phyloP scores from a whole-genome alignment of 2,888 invertebrate species.

The Drosophila cognata region DNA sequence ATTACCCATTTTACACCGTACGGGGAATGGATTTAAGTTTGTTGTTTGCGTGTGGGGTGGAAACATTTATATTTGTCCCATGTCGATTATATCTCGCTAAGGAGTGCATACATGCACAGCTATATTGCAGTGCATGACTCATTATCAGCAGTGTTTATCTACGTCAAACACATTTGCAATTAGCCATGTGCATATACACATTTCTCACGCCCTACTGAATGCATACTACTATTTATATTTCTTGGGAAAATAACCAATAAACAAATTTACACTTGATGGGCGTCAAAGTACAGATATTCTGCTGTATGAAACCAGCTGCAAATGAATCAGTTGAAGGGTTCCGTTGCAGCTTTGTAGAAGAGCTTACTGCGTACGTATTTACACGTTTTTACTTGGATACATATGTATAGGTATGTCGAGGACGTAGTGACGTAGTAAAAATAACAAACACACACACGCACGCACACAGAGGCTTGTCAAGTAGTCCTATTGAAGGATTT shows the following conservation, averaged over 20 bases:
- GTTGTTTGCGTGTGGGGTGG: slow-evolving; percentile 19
- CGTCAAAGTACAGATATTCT: background rate
- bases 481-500: slow-evolving; percentile 62
- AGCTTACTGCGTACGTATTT: slow-evolving; percentile 3
- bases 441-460: slow-evolving; percentile 23
- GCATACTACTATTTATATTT: background rate
- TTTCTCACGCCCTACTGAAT: background rate
- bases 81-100: slow-evolving; percentile 25
- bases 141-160: background rate
- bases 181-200: background rate
- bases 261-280: background rate
- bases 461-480: slow-evolving; percentile 38
- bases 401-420: slow-evolving; percentile 56
- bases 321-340: slow-evolving; percentile 30
- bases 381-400: slow-evolving; percentile 2
- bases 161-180: background rate
- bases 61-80: slow-evolving; percentile 7
- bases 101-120: slow-evolving; percentile 1
- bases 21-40: background rate
- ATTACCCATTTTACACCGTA: background rate
- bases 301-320: background rate
- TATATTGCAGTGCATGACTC: slow-evolving; percentile 8
- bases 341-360: slow-evolving; percentile 9
- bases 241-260: background rate
- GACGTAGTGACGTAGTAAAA: slow-evolving; percentile 64